Evolutionary conservation across 2,888 invertebrate genomes (phyloP).

Genomic region (Caenorhabditis uteleia): DNA sequence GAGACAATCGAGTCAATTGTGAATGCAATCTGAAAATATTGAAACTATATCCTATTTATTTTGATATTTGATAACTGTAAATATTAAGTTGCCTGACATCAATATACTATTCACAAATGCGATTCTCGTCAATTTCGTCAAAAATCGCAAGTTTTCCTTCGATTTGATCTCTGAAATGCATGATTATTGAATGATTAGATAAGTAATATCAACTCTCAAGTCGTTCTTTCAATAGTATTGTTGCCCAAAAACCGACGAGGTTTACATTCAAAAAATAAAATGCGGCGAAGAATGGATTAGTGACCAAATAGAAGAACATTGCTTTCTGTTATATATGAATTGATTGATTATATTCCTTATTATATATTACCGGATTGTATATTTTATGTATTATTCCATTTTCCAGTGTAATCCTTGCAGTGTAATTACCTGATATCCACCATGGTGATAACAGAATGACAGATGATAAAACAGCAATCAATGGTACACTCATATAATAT

Average conservation of each 20-base stretch:
- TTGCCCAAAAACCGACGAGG: neutral
- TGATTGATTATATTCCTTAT: no score
- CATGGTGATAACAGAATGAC: constrained; percentile 13
- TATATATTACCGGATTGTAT: no score
- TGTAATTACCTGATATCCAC: constrained; percentile 2
- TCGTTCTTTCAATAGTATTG: neutral
- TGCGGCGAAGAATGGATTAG: neutral
- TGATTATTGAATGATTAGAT: no score
- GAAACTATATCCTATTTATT: neutral
- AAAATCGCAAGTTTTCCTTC: neutral
- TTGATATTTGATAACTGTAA: constrained; percentile 4
- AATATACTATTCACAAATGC: constrained; percentile 20
- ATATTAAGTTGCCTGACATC: constrained; percentile 22
- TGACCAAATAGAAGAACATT: constrained; percentile 30
- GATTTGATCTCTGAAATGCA: constrained; percentile 4
- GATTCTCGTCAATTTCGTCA: constrained; percentile 13
- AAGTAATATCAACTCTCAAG: no score
- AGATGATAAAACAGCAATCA: constrained; percentile 1
- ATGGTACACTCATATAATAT: constrained; percentile 8
- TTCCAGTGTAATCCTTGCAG: neutral
- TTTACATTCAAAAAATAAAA: constrained; percentile 3
- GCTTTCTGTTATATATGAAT: constrained; percentile 2
- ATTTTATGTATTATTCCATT: no score
- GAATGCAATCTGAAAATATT: constrained; percentile 3
- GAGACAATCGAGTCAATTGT: neutral